Percentiles rank a stretch among this genome's conserved stretches.
Conservation (phyloP, 2,888 invertebrate genomes). For the Osedax fenrisi region DNA sequence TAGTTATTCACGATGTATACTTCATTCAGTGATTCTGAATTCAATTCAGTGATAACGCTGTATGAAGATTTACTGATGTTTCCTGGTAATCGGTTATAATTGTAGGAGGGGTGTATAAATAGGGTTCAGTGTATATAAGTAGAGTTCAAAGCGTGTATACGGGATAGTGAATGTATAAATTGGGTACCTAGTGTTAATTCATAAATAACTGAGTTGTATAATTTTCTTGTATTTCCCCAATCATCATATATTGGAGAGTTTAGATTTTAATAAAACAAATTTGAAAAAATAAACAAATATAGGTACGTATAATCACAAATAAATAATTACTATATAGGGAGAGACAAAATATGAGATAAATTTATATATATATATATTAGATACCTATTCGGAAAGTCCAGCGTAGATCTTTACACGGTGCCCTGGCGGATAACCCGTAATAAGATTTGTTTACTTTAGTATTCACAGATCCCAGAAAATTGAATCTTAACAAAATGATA, state of each 20-base stretch:
- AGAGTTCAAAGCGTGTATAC: too few species aligned
- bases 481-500: background rate
- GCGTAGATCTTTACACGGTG: background rate
- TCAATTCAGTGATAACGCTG: background rate
- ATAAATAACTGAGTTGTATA: too few species aligned
- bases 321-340: background rate
- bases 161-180: too few species aligned
- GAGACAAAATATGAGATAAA: background rate
- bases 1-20: background rate
- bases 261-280: too few species aligned
- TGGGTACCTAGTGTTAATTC: too few species aligned
- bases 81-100: too few species aligned
- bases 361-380: background rate
- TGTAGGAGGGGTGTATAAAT: too few species aligned
- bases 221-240: too few species aligned
- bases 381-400: background rate
- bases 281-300: too few species aligned
- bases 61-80: background rate
- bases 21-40: background rate
- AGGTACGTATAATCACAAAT: background rate
- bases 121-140: too few species aligned
- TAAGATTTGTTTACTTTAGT: background rate
- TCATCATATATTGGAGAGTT: too few species aligned
- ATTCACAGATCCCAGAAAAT: background rate
- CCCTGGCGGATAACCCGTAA: background rate